phyloP scores from a whole-genome alignment of 2,888 invertebrate species.

The Punctoribates punctum region DNA sequence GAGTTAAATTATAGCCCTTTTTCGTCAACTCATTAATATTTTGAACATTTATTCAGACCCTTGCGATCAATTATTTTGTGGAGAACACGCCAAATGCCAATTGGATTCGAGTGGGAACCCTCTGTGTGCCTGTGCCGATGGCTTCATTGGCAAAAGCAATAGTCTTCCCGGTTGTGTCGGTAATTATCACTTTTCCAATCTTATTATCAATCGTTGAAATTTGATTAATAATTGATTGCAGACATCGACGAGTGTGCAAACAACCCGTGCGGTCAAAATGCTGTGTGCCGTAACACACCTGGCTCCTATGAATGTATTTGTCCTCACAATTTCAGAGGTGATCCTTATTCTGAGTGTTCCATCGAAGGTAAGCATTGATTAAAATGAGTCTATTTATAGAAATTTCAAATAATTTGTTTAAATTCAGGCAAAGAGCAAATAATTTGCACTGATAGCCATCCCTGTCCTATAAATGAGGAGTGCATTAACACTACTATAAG shows the following conservation, averaged over 20 bases:
- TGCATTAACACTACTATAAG: slow-evolving; percentile 45
- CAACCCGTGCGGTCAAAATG: slow-evolving; percentile 62
- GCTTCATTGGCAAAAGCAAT: slow-evolving; percentile 65
- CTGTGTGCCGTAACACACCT: slow-evolving; percentile 81
- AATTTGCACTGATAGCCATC: slow-evolving; percentile 47
- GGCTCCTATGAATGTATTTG: slow-evolving; percentile 83
- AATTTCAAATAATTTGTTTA: no score
- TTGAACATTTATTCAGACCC: slow-evolving; percentile 65
- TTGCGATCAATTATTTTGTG: slow-evolving; percentile 78
- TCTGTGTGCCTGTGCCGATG: slow-evolving; percentile 75
- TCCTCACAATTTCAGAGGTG: slow-evolving; percentile 47
- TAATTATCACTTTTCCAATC: slow-evolving; percentile 27
- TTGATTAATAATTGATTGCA: slow-evolving; percentile 35
- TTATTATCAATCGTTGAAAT: neutral
- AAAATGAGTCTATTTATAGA: neutral
- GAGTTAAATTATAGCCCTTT: slow-evolving; percentile 54
- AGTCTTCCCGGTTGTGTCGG: slow-evolving; percentile 61
- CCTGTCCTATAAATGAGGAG: slow-evolving; percentile 48
- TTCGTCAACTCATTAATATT: neutral
- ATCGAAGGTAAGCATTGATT: slow-evolving; percentile 42
- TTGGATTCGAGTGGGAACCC: slow-evolving; percentile 70
- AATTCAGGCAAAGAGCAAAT: slow-evolving; percentile 43
- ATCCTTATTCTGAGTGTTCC: slow-evolving; percentile 49
- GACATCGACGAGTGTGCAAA: slow-evolving; percentile 50
- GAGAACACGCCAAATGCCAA: slow-evolving; percentile 83